Evolutionary conservation across 2,888 invertebrate genomes (phyloP).

Genomic region (Agrotis ipsilon): DNA sequence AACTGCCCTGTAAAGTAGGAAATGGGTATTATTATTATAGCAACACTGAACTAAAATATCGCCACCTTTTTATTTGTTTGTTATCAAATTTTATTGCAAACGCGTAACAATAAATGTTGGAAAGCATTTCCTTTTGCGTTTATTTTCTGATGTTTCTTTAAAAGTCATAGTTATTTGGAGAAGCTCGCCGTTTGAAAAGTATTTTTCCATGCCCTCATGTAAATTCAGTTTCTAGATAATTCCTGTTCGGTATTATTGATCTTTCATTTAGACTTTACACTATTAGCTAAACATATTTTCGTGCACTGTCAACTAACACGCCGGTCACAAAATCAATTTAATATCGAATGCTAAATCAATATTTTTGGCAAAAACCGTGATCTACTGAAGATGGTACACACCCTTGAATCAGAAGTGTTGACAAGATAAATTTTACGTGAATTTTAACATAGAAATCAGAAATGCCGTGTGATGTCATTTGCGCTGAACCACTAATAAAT

Average conservation of each 20-base stretch:
- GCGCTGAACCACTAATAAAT: not conserved
- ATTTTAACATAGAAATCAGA: slow-evolving; percentile 5
- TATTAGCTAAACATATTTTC: slow-evolving; percentile 34
- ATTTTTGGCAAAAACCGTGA: slow-evolving; percentile 36
- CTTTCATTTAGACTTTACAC: slow-evolving; percentile 29
- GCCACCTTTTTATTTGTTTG: slow-evolving; percentile 18
- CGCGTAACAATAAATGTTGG: slow-evolving; percentile 25
- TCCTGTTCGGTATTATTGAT: slow-evolving; percentile 20
- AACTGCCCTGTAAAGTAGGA: slow-evolving; percentile 20
- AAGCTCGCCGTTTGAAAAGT: not conserved
- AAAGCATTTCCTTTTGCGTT: slow-evolving; percentile 16
- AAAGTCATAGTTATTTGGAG: slow-evolving; percentile 29
- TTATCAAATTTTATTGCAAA: slow-evolving; percentile 37
- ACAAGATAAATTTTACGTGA: slow-evolving; percentile 8
- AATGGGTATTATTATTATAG: slow-evolving; percentile 10
- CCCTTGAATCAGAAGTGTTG: slow-evolving; percentile 11
- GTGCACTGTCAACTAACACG: slow-evolving; percentile 44
- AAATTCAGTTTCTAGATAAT: not conserved
- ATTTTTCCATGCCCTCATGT: not conserved
- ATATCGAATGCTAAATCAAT: slow-evolving; percentile 37
- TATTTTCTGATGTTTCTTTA: slow-evolving; percentile 16
- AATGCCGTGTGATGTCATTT: slow-evolving; percentile 11
- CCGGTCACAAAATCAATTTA: slow-evolving; percentile 40
- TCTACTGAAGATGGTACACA: not conserved
- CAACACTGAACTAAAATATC: slow-evolving; percentile 1